Base-by-base conservation (phyloP, 2,888 invertebrate species). In the Liopterus haemorrhoidalis region DNA sequence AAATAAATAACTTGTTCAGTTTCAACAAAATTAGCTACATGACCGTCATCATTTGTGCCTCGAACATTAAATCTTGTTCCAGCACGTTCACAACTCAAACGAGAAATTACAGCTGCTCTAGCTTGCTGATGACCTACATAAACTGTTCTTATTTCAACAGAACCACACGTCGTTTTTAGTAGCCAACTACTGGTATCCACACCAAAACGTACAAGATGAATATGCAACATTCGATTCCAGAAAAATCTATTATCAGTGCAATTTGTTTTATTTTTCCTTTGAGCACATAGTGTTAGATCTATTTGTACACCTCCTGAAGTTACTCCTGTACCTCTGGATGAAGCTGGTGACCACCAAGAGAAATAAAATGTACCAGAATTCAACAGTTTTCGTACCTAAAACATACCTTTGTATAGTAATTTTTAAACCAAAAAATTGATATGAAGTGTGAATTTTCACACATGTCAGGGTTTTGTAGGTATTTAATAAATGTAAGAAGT, bases 301-400 rank as follows among this genome's bases (percentile, higher is more conserved):
- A 94, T 81, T 35, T 39, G 31, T 1, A 82, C 74, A 6, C 44
- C 35, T n/a, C 49, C 45, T 40, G 68, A 67, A 57, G 66, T 69
- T 22, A 11, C 21, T 6, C 61, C 55, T 20, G 53, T 46, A n/a
- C 58, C 57, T 16, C 60, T 59, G 20, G 57, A 42, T 24, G 60
- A 58, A 3, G 58, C 62, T 21, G 66, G 68, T 45, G 61, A 46
- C 28, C 79, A 78, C 85, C 88, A 89, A 0, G 95, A 87, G 68
- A 99, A 99, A 66, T 99, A 99, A 68, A 97, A 97, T 24, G 94
- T 95, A 8, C 97, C 97, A n/a, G 96, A 95, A 65, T 93, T 95
- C 3, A 99, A 73, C 41, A 99, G 72, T 67, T 95, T 94, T 52
- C 91, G 79, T 3, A 77, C 68, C 66, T 67, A 41, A 3, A 47